Percentiles rank a stretch among this genome's conserved stretches.
phyloP scores from a whole-genome alignment of 2,113 vertebrate genomes.

The Cochlearius cochlearius region DNA sequence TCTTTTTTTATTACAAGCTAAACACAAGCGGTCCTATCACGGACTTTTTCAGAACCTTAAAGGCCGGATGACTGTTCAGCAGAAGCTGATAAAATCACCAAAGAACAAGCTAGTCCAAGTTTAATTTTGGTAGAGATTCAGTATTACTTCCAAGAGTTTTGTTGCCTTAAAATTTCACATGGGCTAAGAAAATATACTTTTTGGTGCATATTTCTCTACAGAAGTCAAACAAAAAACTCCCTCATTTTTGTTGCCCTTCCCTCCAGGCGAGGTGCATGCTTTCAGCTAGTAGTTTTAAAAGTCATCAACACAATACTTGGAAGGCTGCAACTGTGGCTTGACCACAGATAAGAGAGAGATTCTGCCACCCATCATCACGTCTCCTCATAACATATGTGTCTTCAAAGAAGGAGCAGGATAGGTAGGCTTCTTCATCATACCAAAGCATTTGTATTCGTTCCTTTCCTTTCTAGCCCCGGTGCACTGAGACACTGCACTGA shows the following conservation, averaged over 20 bases:
- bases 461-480: background rate
- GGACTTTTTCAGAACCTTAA: background rate
- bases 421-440: background rate
- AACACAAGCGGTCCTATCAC: background rate
- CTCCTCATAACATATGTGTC: background rate
- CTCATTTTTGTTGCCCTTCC: background rate
- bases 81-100: background rate
- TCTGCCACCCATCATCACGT: background rate
- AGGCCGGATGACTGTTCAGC: background rate
- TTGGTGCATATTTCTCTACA: background rate
- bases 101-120: background rate
- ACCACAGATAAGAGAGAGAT: background rate
- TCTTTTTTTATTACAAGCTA: background rate
- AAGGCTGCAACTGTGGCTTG: background rate
- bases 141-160: background rate
- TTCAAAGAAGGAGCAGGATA: background rate
- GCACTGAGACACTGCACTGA: background rate
- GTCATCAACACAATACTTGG: background rate
- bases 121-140: background rate
- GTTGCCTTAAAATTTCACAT: background rate
- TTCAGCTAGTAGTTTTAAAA: background rate
- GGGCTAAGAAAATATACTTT: background rate
- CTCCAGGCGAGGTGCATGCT: background rate
- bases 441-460: background rate
- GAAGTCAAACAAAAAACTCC: background rate